Evolutionary conservation across 1,140 invertebrate genomes (phyloP), one percentile per base, ranked within the genome.

Genomic region (Melitaea cinxia): DNA sequence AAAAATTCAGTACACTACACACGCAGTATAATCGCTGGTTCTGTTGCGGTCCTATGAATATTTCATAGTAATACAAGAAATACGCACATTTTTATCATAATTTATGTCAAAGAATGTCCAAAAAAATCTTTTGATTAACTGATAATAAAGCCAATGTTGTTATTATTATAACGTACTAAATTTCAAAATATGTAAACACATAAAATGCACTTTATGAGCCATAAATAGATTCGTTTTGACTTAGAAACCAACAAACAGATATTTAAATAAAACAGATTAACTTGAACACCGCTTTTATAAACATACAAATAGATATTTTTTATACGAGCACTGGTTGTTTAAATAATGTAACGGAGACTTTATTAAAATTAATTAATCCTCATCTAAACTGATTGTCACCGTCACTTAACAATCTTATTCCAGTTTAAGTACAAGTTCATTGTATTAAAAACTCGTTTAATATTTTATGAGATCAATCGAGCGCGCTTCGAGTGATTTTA

Each of bases 381-480:
- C 47, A 19, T 21, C 33, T 60, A 60, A 50, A 23, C 30, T 47
- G 28, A 28, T 12, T 52, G 53, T 52, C 21, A 52, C 57, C 28
- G 57, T 52, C 57, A 60, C 17, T 49, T 59, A 26, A 49, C 30
- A 60, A 19, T 60, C 37, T 60, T 23, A 21, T 60, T 35, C 57
- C 57, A 50, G 28, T 60, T 60, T 60, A 60, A 49, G 52, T 60
- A 50, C 57, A 35, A 60, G 57, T 60, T 60, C 30, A 52, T 60
- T 60, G 37, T 49, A 50, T 60, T 60, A 50, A 49, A 39, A 60
- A 60, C 45, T 50, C 19, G 57, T 60, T 60, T 60, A 7, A 52
- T 21, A 21, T 39, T 55, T 17, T 55, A 55, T 37, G 53, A 55
- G 53, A 14, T 39, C 33, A 55, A 39, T 26, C 33, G 33, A 37